Conservation (phyloP, 2,113 vertebrate genomes). For the Megaptera novaeangliae region DNA sequence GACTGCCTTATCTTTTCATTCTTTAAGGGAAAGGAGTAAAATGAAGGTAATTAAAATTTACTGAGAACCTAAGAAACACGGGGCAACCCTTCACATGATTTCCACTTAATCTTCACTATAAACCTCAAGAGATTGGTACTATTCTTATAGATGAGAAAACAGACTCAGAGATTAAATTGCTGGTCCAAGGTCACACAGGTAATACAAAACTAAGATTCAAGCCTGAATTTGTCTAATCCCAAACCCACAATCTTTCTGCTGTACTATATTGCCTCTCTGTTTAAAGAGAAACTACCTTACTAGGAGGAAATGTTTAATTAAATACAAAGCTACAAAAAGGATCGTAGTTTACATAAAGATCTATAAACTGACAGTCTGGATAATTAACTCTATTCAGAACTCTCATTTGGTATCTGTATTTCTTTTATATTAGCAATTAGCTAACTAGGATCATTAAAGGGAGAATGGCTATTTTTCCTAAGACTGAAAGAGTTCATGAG, state of each 20-base stretch:
- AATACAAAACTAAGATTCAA: not conserved
- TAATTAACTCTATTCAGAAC: conserved; percentile 32
- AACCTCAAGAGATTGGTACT: not conserved
- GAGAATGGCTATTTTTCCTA: conserved; percentile 52
- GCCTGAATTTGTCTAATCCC: not conserved
- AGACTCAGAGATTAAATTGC: not conserved
- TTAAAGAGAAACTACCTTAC: conserved; percentile 8
- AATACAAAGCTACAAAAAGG: conserved; percentile 25
- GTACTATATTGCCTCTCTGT: not conserved
- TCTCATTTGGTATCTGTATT: conserved; percentile 7
- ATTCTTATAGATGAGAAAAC: conserved; percentile 6
- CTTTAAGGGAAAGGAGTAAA: not conserved
- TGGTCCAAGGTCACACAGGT: not conserved
- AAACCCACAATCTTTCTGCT: not conserved
- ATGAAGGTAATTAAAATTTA: conserved; percentile 10
- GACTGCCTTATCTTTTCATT: not conserved
- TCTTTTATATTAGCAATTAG: conserved; percentile 35
- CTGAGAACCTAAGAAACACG: not conserved
- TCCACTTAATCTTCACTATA: conserved; percentile 21
- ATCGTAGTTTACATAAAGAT: conserved; percentile 2
- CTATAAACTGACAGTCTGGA: conserved; percentile 22
- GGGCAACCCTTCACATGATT: not conserved
- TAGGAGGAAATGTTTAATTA: conserved; percentile 37
- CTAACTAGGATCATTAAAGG: conserved; percentile 13
- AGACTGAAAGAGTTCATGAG: conserved; percentile 27